Conservation (phyloP, 2,797 vertebrate species). For the Champsocephalus gunnari region DNA sequence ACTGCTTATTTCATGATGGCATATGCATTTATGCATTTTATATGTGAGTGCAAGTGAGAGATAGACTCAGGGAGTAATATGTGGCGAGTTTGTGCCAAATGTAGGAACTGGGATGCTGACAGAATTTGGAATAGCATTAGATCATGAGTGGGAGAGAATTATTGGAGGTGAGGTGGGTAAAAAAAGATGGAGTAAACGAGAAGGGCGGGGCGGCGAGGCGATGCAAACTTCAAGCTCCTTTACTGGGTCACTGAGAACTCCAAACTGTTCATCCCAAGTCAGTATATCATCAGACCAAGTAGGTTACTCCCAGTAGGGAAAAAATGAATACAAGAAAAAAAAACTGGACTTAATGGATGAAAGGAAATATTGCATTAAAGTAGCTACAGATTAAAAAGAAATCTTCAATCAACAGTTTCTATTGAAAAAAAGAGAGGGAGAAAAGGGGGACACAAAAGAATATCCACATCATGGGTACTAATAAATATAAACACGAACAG, state of each 20-base stretch:
- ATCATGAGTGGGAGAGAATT: constrained; percentile 70
- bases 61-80: constrained; percentile 66
- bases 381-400: constrained; percentile 51
- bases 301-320: constrained; percentile 37
- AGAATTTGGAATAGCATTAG: constrained; percentile 67
- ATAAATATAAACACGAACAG: constrained; percentile 22
- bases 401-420: constrained; percentile 50
- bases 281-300: constrained; percentile 59
- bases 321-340: constrained; percentile 12
- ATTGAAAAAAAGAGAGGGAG: not conserved
- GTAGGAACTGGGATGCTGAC: constrained; percentile 61
- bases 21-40: constrained; percentile 68
- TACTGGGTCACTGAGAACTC: constrained; percentile 72
- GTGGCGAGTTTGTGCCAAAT: constrained; percentile 67
- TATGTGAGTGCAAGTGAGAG: constrained; percentile 67
- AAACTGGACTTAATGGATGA: constrained; percentile 41
- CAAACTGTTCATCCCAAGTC: constrained; percentile 63
- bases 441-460: constrained; percentile 9
- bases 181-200: constrained; percentile 55
- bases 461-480: constrained; percentile 53
- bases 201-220: constrained; percentile 10
- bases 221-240: constrained; percentile 71
- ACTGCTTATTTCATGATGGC: constrained; percentile 63
- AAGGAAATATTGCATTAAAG: constrained; percentile 50
- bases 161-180: constrained; percentile 61